phyloP scores from a whole-genome alignment of 2,113 vertebrate species.

The Terrapene triunguis region DNA sequence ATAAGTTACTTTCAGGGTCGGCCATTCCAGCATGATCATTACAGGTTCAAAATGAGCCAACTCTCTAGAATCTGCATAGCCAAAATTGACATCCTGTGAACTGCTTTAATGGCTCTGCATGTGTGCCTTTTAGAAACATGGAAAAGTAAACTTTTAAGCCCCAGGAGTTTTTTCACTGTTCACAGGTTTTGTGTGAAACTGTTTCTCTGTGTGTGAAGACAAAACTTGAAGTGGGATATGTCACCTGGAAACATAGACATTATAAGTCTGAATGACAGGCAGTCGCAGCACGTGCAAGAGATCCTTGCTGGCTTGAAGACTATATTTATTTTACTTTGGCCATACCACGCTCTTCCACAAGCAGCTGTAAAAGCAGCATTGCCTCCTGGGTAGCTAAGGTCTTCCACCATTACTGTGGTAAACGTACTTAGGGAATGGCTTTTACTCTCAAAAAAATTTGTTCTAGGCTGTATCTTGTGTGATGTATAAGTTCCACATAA shows the following conservation, averaged over 20 bases:
- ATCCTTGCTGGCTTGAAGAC: slow-evolving; percentile 61
- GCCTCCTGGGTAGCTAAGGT: slow-evolving; percentile 21
- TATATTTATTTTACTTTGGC: slow-evolving; percentile 57
- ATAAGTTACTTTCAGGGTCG: slow-evolving; percentile 37
- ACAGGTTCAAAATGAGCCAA: slow-evolving; percentile 1
- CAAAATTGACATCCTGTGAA: slow-evolving; percentile 14
- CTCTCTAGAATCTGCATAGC: background rate
- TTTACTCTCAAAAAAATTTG: slow-evolving; percentile 33
- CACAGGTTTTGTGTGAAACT: slow-evolving; percentile 57
- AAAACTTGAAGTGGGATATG: slow-evolving; percentile 9
- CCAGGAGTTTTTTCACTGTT: slow-evolving; percentile 3
- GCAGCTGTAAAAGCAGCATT: slow-evolving; percentile 56
- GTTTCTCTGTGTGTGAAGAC: background rate
- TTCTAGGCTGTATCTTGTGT: background rate
- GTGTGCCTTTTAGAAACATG: background rate
- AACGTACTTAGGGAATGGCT: background rate
- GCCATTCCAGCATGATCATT: slow-evolving; percentile 42
- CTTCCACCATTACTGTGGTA: background rate
- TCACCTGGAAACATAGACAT: slow-evolving; percentile 55
- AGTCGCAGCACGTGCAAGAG: slow-evolving; percentile 45
- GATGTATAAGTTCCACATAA: background rate
- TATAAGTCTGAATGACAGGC: slow-evolving; percentile 61
- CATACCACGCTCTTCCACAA: slow-evolving; percentile 28
- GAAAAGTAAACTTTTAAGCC: slow-evolving; percentile 25
- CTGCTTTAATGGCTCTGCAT: background rate